phyloP scores from a whole-genome alignment of 2,888 invertebrate species.

The Scaptomyza parva region DNA sequence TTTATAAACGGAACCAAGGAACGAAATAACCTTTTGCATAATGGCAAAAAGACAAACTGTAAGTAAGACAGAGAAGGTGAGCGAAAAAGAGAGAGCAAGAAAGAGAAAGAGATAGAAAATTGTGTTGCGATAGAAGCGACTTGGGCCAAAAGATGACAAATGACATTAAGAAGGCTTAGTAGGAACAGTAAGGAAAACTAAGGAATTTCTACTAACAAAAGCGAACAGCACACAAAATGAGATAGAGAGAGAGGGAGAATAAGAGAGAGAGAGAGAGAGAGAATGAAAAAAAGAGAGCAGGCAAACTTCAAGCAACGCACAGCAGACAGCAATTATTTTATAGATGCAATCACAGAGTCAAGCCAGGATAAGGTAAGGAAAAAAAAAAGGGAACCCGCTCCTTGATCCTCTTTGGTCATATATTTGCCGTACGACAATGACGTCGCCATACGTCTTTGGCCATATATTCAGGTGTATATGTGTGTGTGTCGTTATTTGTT shows the following conservation, averaged over 20 bases:
- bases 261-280: background rate
- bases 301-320: slow-evolving; percentile 36
- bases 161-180: slow-evolving; percentile 71
- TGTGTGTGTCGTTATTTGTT: slow-evolving; percentile 66
- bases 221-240: slow-evolving; percentile 15
- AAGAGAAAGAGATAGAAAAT: background rate
- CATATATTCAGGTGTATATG: slow-evolving; percentile 50
- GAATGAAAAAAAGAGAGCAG: background rate
- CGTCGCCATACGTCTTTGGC: slow-evolving; percentile 60
- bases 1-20: background rate
- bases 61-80: slow-evolving; percentile 18
- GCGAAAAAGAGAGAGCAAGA: background rate
- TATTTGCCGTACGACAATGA: slow-evolving; percentile 79
- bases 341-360: background rate
- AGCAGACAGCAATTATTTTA: slow-evolving; percentile 67
- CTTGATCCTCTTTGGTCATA: slow-evolving; percentile 76
- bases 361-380: background rate
- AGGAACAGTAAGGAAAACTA: slow-evolving; percentile 48
- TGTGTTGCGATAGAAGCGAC: background rate
- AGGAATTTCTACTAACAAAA: slow-evolving; percentile 57
- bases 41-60: slow-evolving; percentile 67
- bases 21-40: slow-evolving; percentile 77
- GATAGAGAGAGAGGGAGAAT: background rate
- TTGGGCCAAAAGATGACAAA: slow-evolving; percentile 63
- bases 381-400: slow-evolving; percentile 38